Evolutionary conservation across 2,888 invertebrate genomes (phyloP).

Genomic region (Nemotelus pantherinus): DNA sequence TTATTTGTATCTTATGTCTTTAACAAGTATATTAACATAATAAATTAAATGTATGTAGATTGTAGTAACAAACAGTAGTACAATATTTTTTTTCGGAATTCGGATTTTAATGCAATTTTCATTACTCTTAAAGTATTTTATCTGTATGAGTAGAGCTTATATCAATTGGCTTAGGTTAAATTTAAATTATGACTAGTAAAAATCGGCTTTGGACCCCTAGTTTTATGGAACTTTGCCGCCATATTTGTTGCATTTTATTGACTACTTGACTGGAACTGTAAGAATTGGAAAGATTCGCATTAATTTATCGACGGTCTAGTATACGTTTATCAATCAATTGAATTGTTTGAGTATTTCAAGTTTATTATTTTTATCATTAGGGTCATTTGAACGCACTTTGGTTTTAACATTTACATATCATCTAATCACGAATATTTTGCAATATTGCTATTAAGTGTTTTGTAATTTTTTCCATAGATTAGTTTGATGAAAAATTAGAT

Average conservation of each 20-base stretch:
- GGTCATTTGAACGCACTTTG: too few relatives aligned
- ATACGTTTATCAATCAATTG: too few relatives aligned
- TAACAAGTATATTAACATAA: constrained; percentile 32
- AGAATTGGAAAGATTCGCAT: too few relatives aligned
- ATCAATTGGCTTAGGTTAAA: neutral
- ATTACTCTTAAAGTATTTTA: neutral
- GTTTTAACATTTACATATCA: too few relatives aligned
- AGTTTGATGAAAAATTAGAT: too few relatives aligned
- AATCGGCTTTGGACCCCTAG: constrained; percentile 40
- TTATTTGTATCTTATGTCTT: neutral
- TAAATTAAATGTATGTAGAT: constrained; percentile 19
- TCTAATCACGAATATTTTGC: too few relatives aligned
- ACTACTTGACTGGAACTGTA: neutral
- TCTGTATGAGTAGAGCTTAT: neutral
- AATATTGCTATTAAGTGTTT: too few relatives aligned
- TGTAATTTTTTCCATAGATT: too few relatives aligned
- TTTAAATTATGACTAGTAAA: constrained; percentile 36
- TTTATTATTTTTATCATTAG: too few relatives aligned
- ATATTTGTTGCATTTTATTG: neutral
- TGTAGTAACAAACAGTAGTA: neutral
- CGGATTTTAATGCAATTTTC: neutral
- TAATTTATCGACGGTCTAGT: too few relatives aligned
- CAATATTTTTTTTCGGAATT: neutral
- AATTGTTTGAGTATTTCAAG: too few relatives aligned
- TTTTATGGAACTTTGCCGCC: constrained; percentile 32